phyloP scores from a whole-genome alignment of 2,797 vertebrate genomes.

The Karalla daura region DNA sequence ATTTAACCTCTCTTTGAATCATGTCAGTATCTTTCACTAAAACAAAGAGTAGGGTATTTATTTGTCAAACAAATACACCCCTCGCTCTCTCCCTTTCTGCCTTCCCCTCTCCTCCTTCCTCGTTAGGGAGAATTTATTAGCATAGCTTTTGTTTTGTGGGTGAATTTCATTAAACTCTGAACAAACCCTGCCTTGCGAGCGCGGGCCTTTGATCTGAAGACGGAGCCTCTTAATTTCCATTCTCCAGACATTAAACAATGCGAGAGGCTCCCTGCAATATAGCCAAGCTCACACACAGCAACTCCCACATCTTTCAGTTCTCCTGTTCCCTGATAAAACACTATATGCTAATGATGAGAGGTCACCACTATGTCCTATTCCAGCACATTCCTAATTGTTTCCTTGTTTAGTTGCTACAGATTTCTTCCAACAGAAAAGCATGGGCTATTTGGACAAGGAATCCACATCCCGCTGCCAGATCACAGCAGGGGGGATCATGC shows the following conservation, averaged over 20 bases:
- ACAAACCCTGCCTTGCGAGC: constrained; percentile 80
- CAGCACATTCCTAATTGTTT: constrained; percentile 58
- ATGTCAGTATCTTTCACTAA: constrained; percentile 67
- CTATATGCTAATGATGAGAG: constrained; percentile 73
- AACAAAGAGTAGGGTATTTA: constrained; percentile 77
- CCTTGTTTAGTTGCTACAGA: constrained; percentile 70
- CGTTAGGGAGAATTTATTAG: constrained; percentile 83
- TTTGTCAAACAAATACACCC: constrained; percentile 81
- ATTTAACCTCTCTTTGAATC: constrained; percentile 78
- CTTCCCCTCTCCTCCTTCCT: constrained; percentile 69
- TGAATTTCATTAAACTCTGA: constrained; percentile 87
- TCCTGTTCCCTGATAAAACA: constrained; percentile 51
- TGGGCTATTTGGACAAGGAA: constrained; percentile 57
- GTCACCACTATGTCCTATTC: constrained; percentile 51
- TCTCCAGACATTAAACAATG: constrained; percentile 85
- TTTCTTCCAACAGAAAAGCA: constrained; percentile 57
- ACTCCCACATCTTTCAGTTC: constrained; percentile 67
- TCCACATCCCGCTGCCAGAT: constrained; percentile 48
- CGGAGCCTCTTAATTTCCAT: constrained; percentile 83
- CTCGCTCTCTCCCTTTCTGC: constrained; percentile 41
- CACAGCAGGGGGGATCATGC: constrained; percentile 46
- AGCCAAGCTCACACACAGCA: constrained; percentile 69
- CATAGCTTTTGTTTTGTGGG: constrained; percentile 82
- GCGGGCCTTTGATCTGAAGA: constrained; percentile 83
- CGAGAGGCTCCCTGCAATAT: constrained; percentile 72